Evolutionary conservation across 2,888 invertebrate genomes (phyloP).

Genomic region (Melanostoma scalare): DNA sequence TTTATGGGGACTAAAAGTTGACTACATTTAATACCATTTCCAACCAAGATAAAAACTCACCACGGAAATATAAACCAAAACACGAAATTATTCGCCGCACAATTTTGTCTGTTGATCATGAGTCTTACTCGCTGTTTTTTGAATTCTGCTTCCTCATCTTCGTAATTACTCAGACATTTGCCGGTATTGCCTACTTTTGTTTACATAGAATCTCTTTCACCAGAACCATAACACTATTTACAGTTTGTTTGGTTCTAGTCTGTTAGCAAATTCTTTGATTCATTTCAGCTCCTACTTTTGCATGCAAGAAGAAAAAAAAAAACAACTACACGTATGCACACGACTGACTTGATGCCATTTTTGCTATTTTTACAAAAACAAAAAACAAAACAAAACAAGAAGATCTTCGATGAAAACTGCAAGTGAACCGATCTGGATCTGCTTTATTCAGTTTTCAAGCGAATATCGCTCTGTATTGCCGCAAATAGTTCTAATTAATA

Average conservation of each 20-base stretch:
- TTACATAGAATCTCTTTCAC: conserved; percentile 33
- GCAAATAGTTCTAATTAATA: conserved; percentile 35
- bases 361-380: conserved; percentile 64
- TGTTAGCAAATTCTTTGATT: conserved; percentile 36
- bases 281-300: conserved; percentile 32
- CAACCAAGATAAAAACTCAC: conserved; percentile 18
- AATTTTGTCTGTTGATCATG: neutral
- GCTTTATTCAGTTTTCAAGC: conserved; percentile 70
- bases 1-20: neutral
- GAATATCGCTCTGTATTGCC: conserved; percentile 61
- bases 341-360: conserved; percentile 38
- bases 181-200: conserved; percentile 47
- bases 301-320: conserved; percentile 2
- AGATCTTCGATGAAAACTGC: conserved; percentile 51
- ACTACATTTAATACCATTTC: neutral
- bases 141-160: neutral
- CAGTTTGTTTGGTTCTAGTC: conserved; percentile 58
- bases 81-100: conserved; percentile 29
- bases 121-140: neutral
- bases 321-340: conserved; percentile 5
- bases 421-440: conserved; percentile 38
- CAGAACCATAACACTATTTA: conserved; percentile 30
- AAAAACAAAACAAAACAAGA: conserved; percentile 15
- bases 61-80: conserved; percentile 27
- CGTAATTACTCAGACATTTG: conserved; percentile 14